These are phyloP conservation scores for Psittacula cyanocephala DNA, from an alignment of 2,113 vertebrate species.

Conservation along the genomic window DNA sequence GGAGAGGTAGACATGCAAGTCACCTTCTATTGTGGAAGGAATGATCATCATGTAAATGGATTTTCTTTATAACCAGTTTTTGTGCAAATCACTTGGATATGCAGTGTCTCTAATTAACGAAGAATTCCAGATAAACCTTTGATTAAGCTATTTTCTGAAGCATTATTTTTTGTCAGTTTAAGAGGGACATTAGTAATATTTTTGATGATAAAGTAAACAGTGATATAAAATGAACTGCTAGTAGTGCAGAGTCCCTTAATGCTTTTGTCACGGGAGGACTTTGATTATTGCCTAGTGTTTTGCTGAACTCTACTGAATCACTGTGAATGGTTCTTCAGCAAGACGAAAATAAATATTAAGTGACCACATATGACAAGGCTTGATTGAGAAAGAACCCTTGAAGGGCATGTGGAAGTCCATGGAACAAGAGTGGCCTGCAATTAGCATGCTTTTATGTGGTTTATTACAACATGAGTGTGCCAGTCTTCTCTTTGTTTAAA, in stretches of 20 bases:
- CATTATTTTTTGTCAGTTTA: not conserved
- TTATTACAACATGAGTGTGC: not conserved
- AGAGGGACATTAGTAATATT: not conserved
- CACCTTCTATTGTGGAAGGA: not conserved
- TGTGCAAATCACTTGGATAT: not conserved
- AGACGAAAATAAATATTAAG: slow-evolving; percentile 1
- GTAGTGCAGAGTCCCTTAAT: not conserved
- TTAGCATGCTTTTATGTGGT: not conserved
- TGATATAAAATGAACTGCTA: not conserved
- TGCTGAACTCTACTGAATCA: not conserved
- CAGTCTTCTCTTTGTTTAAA: not conserved
- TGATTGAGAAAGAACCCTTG: not conserved
- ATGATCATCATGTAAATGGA: not conserved
- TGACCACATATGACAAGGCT: not conserved
- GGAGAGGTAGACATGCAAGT: accelerated
- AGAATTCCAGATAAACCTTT: not conserved
- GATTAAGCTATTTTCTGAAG: not conserved
- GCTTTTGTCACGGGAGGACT: not conserved
- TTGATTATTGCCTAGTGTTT: not conserved
- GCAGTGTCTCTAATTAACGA: not conserved
- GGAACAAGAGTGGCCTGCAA: not conserved
- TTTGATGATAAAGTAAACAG: not conserved
- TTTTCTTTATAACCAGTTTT: not conserved
- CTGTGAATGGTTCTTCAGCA: not conserved
- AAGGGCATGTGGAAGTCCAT: not conserved